Evolutionary conservation across 2,888 invertebrate genomes (phyloP).

Genomic region (Epistrophella euchroma): DNA sequence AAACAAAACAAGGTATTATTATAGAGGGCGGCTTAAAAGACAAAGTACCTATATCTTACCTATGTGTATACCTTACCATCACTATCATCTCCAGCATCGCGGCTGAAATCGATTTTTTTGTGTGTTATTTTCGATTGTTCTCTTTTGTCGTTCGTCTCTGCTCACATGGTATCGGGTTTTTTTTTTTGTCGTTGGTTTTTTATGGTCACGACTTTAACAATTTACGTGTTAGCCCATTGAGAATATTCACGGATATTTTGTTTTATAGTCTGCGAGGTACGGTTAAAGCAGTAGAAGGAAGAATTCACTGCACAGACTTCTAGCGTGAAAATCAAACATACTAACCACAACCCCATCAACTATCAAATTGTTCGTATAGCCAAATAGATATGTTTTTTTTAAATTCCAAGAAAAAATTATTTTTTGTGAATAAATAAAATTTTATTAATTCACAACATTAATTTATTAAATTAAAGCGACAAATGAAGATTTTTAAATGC

Average conservation of each 20-base stretch:
- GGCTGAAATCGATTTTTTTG: constrained; percentile 25
- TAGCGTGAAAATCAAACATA: too few species aligned
- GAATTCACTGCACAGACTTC: too few species aligned
- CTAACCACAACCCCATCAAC: too few species aligned
- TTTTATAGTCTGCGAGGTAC: background rate
- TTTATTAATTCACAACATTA: too few species aligned
- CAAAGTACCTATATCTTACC: background rate
- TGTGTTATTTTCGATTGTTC: constrained; percentile 19
- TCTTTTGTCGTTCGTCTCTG: background rate
- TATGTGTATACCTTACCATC: constrained; percentile 1
- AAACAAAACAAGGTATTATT: constrained; percentile 42
- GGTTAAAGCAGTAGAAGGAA: background rate
- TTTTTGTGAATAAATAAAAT: too few species aligned
- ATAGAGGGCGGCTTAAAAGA: constrained; percentile 31
- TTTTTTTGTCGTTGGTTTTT: constrained; percentile 44
- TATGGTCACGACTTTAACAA: constrained; percentile 71
- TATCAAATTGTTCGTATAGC: too few species aligned
- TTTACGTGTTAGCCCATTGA: constrained; percentile 65
- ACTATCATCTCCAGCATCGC: constrained; percentile 25
- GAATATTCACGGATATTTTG: background rate
- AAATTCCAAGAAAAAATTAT: too few species aligned
- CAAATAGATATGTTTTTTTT: too few species aligned
- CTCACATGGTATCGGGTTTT: constrained; percentile 1
- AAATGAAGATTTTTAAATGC: too few species aligned
- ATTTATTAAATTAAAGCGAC: too few species aligned